phyloP scores from a whole-genome alignment of 2,113 vertebrate species.

The Okapia johnstoni region DNA sequence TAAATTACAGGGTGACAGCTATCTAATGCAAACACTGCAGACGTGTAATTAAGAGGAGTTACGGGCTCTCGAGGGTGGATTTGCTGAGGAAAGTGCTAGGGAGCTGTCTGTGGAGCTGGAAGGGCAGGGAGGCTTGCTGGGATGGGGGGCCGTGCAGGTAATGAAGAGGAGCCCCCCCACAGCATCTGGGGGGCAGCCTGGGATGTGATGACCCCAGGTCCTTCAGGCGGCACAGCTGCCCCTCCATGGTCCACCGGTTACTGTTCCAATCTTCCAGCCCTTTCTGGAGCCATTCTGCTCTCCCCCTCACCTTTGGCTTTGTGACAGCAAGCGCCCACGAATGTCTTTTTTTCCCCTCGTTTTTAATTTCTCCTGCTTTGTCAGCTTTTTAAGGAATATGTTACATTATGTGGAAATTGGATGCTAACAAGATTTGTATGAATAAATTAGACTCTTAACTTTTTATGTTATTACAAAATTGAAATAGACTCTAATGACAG shows the following conservation, averaged over 20 bases:
- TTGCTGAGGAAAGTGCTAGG: constrained; percentile 53
- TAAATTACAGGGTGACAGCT: constrained; percentile 61
- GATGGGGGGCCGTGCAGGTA: not conserved
- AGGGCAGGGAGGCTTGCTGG: constrained; percentile 12
- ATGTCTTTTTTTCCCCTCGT: not conserved
- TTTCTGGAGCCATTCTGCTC: not conserved
- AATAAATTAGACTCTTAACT: constrained; percentile 71
- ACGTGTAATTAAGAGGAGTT: constrained; percentile 76
- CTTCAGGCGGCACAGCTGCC: not conserved
- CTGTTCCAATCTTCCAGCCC: not conserved
- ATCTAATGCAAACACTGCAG: constrained; percentile 57
- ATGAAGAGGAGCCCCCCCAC: not conserved
- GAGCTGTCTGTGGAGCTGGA: constrained; percentile 33
- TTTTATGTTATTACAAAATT: constrained; percentile 72
- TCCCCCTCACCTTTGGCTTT: constrained; percentile 16
- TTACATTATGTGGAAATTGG: constrained; percentile 66
- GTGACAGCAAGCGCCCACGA: not conserved
- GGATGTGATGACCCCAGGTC: not conserved
- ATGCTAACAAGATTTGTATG: constrained; percentile 70
- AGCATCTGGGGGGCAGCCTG: not conserved
- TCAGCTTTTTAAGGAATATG: constrained; percentile 67
- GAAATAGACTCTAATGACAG: constrained; percentile 63
- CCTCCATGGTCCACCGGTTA: fast-evolving
- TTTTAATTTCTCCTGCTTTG: constrained; percentile 72
- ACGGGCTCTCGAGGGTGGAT: constrained; percentile 66